Conservation (phyloP, 2,888 invertebrate species). For the Tromatobia lineatoria region DNA sequence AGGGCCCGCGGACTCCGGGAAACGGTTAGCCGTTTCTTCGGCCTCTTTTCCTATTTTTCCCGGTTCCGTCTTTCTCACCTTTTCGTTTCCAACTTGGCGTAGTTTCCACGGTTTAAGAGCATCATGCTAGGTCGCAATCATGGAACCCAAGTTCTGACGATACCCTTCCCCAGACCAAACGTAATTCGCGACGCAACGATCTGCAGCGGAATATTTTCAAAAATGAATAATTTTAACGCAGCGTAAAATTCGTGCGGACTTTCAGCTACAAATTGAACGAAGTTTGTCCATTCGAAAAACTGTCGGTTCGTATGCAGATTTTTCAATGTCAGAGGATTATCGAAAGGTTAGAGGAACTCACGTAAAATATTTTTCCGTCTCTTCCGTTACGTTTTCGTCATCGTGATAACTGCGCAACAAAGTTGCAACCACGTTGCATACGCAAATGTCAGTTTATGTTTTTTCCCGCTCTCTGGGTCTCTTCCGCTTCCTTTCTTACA, state of each 20-base stretch:
- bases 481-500: neutral
- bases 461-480: neutral
- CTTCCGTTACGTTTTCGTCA: neutral
- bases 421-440: neutral
- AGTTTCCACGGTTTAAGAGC: neutral
- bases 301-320: neutral
- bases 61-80: neutral
- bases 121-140: neutral
- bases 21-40: slow-evolving; percentile 28
- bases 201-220: neutral
- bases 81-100: neutral
- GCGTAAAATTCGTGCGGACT: neutral
- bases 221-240: neutral
- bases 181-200: neutral
- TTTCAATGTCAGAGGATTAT: neutral
- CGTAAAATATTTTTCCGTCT: neutral
- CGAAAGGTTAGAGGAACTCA: neutral
- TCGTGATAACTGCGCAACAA: too few species aligned
- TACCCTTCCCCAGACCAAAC: neutral
- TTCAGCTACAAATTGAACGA: neutral
- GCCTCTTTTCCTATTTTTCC: slow-evolving; percentile 13
- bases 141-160: neutral
- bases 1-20: slow-evolving; percentile 8
- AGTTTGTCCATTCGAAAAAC: neutral
- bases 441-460: slow-evolving; percentile 17